Conservation (phyloP, 2,888 invertebrate species). For the Hydropsyche betteni region DNA sequence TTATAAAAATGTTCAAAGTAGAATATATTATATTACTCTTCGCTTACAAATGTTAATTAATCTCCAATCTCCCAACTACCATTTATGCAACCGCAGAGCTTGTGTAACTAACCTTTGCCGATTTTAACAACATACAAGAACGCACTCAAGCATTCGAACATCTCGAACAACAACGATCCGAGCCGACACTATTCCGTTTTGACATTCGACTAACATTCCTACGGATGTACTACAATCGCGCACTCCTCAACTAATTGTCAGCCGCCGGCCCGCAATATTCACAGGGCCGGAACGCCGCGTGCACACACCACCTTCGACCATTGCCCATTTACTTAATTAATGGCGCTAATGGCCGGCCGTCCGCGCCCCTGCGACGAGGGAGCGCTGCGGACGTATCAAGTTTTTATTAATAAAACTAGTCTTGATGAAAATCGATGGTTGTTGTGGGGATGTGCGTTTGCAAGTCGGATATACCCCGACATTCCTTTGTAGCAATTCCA, state of each 20-base stretch:
- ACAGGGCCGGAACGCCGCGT: conserved; percentile 9
- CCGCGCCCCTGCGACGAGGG: background rate
- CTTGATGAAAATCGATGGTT: background rate
- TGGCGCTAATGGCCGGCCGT: conserved; percentile 8
- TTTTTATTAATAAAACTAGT: conserved; percentile 17
- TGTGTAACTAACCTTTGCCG: too few species aligned
- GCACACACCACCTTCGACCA: conserved; percentile 1
- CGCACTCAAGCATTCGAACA: too few species aligned
- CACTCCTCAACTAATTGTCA: background rate
- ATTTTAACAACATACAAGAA: too few species aligned
- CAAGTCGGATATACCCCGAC: background rate
- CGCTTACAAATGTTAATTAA: too few species aligned
- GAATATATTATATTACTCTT: too few species aligned
- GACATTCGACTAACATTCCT: too few species aligned
- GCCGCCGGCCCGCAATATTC: background rate
- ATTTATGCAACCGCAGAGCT: too few species aligned
- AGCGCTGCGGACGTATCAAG: background rate
- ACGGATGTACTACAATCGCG: too few species aligned
- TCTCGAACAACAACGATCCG: too few species aligned
- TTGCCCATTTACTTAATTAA: conserved; percentile 31
- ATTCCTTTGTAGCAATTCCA: background rate
- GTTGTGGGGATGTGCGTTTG: background rate
- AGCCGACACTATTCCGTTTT: too few species aligned
- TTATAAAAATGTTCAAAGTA: too few species aligned
- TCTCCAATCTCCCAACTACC: too few species aligned